A percentile compares a stretch with the other conserved stretches of the same genome.
Conservation (phyloP, 1,140 invertebrate species). For the Penaeus vannamei region DNA sequence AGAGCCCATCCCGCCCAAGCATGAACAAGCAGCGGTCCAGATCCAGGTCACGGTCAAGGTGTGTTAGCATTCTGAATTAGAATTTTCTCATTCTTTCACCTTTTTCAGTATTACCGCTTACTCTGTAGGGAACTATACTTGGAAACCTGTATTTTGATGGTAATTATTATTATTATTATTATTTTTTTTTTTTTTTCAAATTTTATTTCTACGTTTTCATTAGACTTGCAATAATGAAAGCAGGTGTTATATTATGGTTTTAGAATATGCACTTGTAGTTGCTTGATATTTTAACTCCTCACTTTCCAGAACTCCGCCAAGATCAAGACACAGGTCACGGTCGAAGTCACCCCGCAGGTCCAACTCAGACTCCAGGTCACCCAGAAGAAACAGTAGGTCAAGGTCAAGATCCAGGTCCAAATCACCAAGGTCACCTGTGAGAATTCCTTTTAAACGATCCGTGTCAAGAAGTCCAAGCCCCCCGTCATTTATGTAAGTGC, state of each 20-base stretch:
- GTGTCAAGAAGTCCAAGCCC: conserved; percentile 56
- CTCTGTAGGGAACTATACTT: no score
- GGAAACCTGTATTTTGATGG: no score
- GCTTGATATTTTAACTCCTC: not conserved
- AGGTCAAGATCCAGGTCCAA: conserved; percentile 55
- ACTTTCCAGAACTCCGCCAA: conserved; percentile 45
- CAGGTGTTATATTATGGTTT: no score
- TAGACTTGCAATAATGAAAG: no score
- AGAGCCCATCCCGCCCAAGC: conserved; percentile 32
- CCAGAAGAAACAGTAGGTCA: conserved; percentile 29
- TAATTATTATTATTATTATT: no score
- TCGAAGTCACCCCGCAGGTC: conserved; percentile 47
- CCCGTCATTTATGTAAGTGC: conserved; percentile 62
- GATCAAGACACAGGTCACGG: conserved; percentile 63
- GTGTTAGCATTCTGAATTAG: not conserved
- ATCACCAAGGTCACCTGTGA: conserved; percentile 60
- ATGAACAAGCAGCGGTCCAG: conserved; percentile 68
- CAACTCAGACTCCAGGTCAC: conserved; percentile 18
- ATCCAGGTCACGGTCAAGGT: conserved; percentile 72
- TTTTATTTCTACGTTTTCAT: not conserved
- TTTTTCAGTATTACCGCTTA: not conserved
- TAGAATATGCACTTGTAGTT: no score
- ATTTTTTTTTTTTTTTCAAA: not conserved
- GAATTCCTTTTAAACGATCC: conserved; percentile 55
- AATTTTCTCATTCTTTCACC: not conserved